Conservation (phyloP, 2,888 invertebrate species). For the Xestia sexstrigata region DNA sequence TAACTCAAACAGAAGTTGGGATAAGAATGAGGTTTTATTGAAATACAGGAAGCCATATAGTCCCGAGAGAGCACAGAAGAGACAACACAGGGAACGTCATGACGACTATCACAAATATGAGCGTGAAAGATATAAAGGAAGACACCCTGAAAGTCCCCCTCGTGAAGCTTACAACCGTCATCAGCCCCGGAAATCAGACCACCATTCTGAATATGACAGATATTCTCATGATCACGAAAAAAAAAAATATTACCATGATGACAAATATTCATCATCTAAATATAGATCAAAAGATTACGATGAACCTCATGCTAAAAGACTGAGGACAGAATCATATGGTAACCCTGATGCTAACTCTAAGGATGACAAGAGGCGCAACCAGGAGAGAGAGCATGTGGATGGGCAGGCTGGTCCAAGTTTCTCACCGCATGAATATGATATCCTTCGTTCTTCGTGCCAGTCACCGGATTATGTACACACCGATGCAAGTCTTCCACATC, state of each 20-base stretch:
- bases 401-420: slow-evolving; percentile 48
- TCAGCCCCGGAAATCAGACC: slow-evolving; percentile 41
- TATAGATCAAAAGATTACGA: slow-evolving; percentile 75
- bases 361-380: slow-evolving; percentile 60
- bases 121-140: slow-evolving; percentile 64
- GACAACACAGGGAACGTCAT: slow-evolving; percentile 63
- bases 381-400: slow-evolving; percentile 58
- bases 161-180: slow-evolving; percentile 68
- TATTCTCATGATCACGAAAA: slow-evolving; percentile 66
- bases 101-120: slow-evolving; percentile 71
- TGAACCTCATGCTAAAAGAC: slow-evolving; percentile 76
- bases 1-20: slow-evolving; percentile 68
- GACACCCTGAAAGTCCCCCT: slow-evolving; percentile 75
- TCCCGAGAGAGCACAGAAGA: slow-evolving; percentile 71
- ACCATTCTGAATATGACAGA: slow-evolving; percentile 53
- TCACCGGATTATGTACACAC: slow-evolving; percentile 80
- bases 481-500: slow-evolving; percentile 63
- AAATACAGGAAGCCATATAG: slow-evolving; percentile 71
- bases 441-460: slow-evolving; percentile 74
- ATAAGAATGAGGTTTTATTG: slow-evolving; percentile 71
- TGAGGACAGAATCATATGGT: slow-evolving; percentile 69
- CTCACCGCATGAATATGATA: slow-evolving; percentile 62
- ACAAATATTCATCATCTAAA: slow-evolving; percentile 69
- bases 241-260: slow-evolving; percentile 61
- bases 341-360: slow-evolving; percentile 39